Base-by-base conservation (phyloP, 2,113 vertebrate species). In the Acinonyx jubatus region DNA sequence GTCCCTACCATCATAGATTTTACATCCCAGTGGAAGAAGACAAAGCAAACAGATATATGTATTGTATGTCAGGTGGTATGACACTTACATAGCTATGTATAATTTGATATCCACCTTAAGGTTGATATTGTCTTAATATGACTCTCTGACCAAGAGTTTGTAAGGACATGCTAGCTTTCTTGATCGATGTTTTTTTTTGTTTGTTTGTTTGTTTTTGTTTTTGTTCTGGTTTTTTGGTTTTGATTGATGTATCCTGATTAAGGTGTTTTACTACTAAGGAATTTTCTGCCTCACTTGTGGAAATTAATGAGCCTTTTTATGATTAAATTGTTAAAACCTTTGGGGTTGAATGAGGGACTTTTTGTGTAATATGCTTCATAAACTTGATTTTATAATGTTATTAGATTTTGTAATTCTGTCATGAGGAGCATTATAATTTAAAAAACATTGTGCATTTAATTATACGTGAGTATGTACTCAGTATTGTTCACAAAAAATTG, bases 401-500 rank as follows among this genome's bases (percentile, higher is more conserved):
- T 50, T 81, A 50, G 38, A 65, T 38, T 79, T 87, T 94, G 41
- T 79, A 89, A 1, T 73, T 94, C 25, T 94, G 5, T 73, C 27
- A 29, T 74, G 18, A 50, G 18, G 18, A 89, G 38, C 33, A 36
- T 89, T 79, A 66, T 79, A 52, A 79, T 52, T 66, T 52, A 80
- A 71, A 84, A 92, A n/a, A 88, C 23, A 65, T 86, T 65, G 23
- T 73, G 4, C 80, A 19, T 80, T 94, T 76, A 88, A 88, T 88
- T 94, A 88, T 57, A 69, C 74, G 16, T 50, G 33, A 12, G 18
- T 61, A 48, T 81, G 21, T 82, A 36, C n/a, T 92, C 50, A 69
- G 36, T 88, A 89, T 88, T 41, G 18, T 71, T 81, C 65, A 89
- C 31, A 94, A 65, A 94, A 71, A 81, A 78, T 84, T 93, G 68